Base-by-base conservation (phyloP, 2,888 invertebrate genomes). In the Phrixothrix hirtus region DNA sequence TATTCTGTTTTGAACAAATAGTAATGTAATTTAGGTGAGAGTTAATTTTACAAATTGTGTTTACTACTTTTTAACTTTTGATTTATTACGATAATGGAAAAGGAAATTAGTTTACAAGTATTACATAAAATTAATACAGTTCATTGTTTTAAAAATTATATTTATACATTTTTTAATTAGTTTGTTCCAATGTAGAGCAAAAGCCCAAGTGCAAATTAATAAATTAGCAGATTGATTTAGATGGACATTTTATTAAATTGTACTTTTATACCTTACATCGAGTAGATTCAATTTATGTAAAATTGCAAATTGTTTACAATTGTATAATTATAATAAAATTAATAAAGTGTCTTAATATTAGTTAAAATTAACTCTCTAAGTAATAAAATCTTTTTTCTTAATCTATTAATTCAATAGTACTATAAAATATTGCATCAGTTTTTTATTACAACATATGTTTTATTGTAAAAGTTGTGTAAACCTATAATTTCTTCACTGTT, bases 401-500 rank as follows among this genome's bases (percentile, higher is more conserved):
- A 21, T 5, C 21, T 21, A 21, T 21, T 21, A 5, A n/a, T 21
- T 21, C 3, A 21, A 21, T 21, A 21, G 21, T 21, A 21, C 7
- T 21, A 3, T 21, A 21, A 21, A 21, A 3, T 21, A 5, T 21
- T 21, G 7, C 21, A 34, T 2, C 6, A n/a, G 21, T 30, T 30
- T 30, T 41, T 41, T n/a, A n/a, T 41, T 17, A 41, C 29, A 41
- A 30, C 30, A 31, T 17, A 17, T 12, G 6, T 1, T 17, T 13
- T 36, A 36, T 26, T 41, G 21, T 41, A 29, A 41, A 17, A 41
- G 41, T 30, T 41, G 17, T 41, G 12, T 2, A 41, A 31, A 30
- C 29, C 41, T 41, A 31, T 17, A 41, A 41, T 41, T 16, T 41
- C 31, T 47, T 47, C 47, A 47, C 47, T 47, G 39, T 46, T 65